These are phyloP conservation scores for Halocynthia roretzi DNA, from an alignment of 23 tunicate species.

Conservation along the genomic window DNA sequence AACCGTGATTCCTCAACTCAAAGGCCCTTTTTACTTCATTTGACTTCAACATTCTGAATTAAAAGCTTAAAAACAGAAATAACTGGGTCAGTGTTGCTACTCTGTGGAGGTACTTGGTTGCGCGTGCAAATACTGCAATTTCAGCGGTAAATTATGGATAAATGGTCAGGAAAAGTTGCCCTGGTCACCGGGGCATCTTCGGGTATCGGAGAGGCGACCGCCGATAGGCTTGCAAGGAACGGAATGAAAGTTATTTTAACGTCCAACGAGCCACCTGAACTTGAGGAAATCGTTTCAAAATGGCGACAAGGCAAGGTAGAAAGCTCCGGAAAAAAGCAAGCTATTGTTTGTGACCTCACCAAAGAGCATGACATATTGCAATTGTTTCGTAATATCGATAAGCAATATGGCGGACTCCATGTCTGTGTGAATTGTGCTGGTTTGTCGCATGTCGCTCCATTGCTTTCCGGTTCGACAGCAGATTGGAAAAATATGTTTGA, in stretches of 20 bases:
- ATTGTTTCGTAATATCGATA: constrained; percentile 34
- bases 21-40: no score
- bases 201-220: constrained; percentile 46
- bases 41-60: no score
- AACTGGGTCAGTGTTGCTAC: no score
- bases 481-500: constrained; percentile 50
- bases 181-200: constrained; percentile 47
- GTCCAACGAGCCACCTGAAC: constrained; percentile 24
- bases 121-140: no score
- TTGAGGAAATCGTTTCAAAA: constrained; percentile 29
- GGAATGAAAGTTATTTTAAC: constrained; percentile 43
- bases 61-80: no score
- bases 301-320: not conserved
- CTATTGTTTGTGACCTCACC: constrained; percentile 33
- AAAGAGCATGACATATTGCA: constrained; percentile 26
- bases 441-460: constrained; percentile 18
- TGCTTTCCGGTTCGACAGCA: constrained; percentile 32
- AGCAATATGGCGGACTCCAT: constrained; percentile 36
- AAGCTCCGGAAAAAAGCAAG: constrained; percentile 15
- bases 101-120: no score
- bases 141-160: constrained; percentile 16
- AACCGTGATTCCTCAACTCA: no score
- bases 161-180: constrained; percentile 45
- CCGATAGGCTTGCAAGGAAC: constrained; percentile 16
- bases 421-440: constrained; percentile 50